Conservation (phyloP, 2,888 invertebrate genomes). For the Cantharis rustica region DNA sequence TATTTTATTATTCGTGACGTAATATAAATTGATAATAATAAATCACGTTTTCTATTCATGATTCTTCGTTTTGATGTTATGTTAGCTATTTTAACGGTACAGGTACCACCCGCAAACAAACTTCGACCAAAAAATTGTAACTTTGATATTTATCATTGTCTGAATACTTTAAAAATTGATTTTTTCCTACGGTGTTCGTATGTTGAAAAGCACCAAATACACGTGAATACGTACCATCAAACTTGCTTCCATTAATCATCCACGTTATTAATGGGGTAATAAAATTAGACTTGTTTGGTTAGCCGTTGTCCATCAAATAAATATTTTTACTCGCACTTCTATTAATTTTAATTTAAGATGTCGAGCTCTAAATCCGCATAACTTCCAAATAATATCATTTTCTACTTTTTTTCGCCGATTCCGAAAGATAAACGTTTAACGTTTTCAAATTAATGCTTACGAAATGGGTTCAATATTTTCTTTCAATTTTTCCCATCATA, state of each 20-base stretch:
- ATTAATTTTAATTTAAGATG: background rate
- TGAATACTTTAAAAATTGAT: background rate
- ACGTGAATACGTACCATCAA: background rate
- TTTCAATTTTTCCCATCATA: too few species aligned
- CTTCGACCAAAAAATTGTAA: background rate
- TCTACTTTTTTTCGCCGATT: too few species aligned
- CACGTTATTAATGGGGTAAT: background rate
- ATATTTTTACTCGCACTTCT: background rate
- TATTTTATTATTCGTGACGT: background rate
- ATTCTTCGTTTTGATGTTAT: slow-evolving; percentile 4
- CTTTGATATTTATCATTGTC: background rate
- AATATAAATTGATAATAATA: slow-evolving; percentile 9
- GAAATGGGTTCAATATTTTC: too few species aligned
- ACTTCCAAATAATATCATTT: too few species aligned
- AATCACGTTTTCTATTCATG: slow-evolving; percentile 13
- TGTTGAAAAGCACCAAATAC: background rate
- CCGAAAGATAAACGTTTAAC: too few species aligned
- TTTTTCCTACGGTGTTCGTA: background rate
- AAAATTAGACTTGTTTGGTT: background rate
- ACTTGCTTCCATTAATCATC: background rate
- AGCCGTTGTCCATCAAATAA: background rate
- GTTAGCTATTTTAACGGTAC: slow-evolving; percentile 9
- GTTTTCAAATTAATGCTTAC: too few species aligned
- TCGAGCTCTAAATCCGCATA: too few species aligned
- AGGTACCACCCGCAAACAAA: slow-evolving; percentile 8